Percentiles rank a stretch among this genome's conserved stretches.
Conservation (phyloP, 2,113 vertebrate genomes). For the Ceyx margarethae region DNA sequence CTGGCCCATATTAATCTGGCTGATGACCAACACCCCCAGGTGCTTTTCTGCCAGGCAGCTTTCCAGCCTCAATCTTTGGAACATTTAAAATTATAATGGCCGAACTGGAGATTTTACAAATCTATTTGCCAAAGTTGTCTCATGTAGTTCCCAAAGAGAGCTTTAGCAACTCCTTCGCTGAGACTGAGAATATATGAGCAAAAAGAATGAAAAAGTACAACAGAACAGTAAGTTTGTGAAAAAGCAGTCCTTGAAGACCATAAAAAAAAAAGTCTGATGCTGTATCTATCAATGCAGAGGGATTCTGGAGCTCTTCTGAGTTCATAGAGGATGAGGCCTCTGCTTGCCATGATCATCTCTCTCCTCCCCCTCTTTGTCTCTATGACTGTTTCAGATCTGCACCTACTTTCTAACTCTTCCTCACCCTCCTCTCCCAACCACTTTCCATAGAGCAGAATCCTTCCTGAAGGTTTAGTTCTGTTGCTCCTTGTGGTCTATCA, state of each 20-base stretch:
- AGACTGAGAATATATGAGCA: background rate
- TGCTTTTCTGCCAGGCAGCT: background rate
- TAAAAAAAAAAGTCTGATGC: background rate
- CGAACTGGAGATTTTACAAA: background rate
- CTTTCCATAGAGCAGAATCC: background rate
- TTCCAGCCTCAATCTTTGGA: background rate
- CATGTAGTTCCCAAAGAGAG: background rate
- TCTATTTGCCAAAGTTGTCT: background rate
- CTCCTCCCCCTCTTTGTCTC: background rate
- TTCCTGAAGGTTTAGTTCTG: background rate
- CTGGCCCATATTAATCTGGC: background rate
- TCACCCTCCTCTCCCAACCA: background rate
- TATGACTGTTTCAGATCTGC: background rate
- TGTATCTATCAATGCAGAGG: background rate
- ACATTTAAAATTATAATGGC: background rate
- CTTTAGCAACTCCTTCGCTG: background rate
- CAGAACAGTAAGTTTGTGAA: background rate
- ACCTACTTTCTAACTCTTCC: background rate
- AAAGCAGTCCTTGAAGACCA: background rate
- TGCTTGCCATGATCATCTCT: background rate
- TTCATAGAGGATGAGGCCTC: background rate
- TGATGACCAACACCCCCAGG: background rate
- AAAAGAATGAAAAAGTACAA: background rate
- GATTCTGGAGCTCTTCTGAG: background rate
- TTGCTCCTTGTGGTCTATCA: background rate